phyloP scores from a whole-genome alignment of 1,140 invertebrate species.

The Diorhabda carinulata region DNA sequence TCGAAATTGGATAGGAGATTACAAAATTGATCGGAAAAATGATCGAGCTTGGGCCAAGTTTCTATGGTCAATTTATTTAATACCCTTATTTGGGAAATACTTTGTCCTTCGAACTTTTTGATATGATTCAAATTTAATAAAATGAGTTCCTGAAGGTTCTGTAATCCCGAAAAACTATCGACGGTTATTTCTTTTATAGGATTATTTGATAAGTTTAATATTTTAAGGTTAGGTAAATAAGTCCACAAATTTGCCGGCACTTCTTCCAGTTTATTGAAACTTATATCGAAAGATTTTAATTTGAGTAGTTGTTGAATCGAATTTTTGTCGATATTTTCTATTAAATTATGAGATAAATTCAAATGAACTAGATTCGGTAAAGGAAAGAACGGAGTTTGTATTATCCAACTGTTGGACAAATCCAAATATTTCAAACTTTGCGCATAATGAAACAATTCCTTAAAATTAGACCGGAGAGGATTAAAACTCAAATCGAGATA shows the following conservation, averaged over 20 bases:
- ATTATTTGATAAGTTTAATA: slow-evolving; percentile 45
- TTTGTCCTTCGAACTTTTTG: slow-evolving; percentile 61
- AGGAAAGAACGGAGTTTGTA: slow-evolving; percentile 66
- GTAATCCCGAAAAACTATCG: slow-evolving; percentile 55
- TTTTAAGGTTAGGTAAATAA: slow-evolving; percentile 41
- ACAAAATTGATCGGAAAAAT: slow-evolving; percentile 59
- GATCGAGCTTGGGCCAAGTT: slow-evolving; percentile 61
- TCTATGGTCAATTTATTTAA: slow-evolving; percentile 59
- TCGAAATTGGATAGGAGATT: slow-evolving; percentile 54
- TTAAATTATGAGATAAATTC: slow-evolving; percentile 71
- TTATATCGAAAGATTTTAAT: slow-evolving; percentile 62
- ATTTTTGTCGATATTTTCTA: slow-evolving; percentile 58
- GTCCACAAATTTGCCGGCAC: slow-evolving; percentile 60
- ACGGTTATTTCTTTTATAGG: slow-evolving; percentile 43
- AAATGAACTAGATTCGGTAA: slow-evolving; percentile 67
- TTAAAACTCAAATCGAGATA: slow-evolving; percentile 78
- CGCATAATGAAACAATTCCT: slow-evolving; percentile 84
- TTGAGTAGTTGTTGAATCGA: slow-evolving; percentile 60
- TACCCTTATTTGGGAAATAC: slow-evolving; percentile 58
- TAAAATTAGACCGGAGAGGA: slow-evolving; percentile 78
- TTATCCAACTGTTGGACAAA: slow-evolving; percentile 70
- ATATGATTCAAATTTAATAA: slow-evolving; percentile 57
- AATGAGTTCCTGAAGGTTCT: slow-evolving; percentile 55
- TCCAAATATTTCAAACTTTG: slow-evolving; percentile 73
- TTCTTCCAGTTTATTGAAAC: slow-evolving; percentile 61